These are phyloP conservation scores for Cheilosia grossa DNA, from an alignment of 2,888 invertebrate species.

Conservation along the genomic window DNA sequence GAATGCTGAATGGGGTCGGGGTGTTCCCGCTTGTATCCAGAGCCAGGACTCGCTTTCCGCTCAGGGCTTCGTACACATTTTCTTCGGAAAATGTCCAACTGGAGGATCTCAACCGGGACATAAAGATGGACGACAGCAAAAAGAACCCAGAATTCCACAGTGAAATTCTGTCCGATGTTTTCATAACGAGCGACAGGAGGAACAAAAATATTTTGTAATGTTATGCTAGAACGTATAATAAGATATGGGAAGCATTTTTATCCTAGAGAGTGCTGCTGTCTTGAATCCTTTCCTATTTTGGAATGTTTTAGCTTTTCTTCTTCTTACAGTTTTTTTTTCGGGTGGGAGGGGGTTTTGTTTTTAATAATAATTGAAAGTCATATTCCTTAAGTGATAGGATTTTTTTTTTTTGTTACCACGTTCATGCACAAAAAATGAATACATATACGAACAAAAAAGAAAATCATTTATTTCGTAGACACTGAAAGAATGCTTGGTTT, in stretches of 20 bases:
- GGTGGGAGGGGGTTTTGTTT: neutral
- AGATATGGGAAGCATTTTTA: constrained; percentile 63
- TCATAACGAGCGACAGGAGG: constrained; percentile 58
- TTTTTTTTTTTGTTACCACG: neutral
- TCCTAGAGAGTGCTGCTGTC: constrained; percentile 39
- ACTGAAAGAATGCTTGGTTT: constrained; percentile 22
- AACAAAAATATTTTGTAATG: constrained; percentile 30
- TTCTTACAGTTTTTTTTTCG: neutral
- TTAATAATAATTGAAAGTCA: constrained; percentile 57
- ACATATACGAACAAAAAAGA: neutral
- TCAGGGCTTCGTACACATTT: constrained; percentile 44
- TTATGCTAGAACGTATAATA: constrained; percentile 44
- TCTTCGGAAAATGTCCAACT: constrained; percentile 63
- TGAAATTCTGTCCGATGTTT: constrained; percentile 63
- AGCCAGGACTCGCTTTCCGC: constrained; percentile 32
- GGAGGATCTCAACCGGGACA: constrained; percentile 44
- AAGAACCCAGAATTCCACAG: constrained; percentile 52
- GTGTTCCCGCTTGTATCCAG: constrained; percentile 28
- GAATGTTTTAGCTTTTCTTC: constrained; percentile 8
- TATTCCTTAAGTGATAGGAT: constrained; percentile 52
- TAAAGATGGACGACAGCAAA: constrained; percentile 57
- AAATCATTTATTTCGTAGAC: neutral
- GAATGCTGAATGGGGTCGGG: constrained; percentile 44
- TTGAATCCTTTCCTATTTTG: constrained; percentile 12
- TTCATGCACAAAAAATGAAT: neutral